These are phyloP conservation scores for Cosmorhoe ocellata DNA, from an alignment of 2,888 invertebrate genomes.

Conservation along the genomic window DNA sequence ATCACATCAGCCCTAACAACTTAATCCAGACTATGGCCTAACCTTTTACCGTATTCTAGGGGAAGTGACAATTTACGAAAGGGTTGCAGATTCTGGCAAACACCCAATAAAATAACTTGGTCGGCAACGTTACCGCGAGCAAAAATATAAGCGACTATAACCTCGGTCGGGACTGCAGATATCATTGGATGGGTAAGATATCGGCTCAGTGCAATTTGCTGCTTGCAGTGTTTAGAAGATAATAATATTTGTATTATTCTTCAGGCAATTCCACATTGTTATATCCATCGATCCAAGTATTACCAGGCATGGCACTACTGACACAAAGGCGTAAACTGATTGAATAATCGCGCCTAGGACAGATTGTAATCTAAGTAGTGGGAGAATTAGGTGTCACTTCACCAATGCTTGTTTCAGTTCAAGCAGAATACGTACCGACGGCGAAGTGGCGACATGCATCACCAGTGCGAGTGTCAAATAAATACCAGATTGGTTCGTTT, in stretches of 20 bases:
- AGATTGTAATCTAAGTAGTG: too few species aligned
- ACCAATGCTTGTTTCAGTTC: too few species aligned
- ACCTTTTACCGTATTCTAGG: background rate
- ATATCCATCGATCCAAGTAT: too few species aligned
- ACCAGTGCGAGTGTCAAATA: too few species aligned
- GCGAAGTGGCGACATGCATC: too few species aligned
- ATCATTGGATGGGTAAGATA: conserved; percentile 32
- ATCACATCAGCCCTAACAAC: background rate
- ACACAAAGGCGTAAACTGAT: too few species aligned
- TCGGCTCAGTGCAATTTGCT: conserved; percentile 25
- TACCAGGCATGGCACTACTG: too few species aligned
- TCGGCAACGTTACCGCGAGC: conserved; percentile 18
- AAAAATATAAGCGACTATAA: conserved; percentile 25
- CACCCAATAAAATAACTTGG: conserved; percentile 31
- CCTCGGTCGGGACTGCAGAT: conserved; percentile 32
- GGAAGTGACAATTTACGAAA: conserved; percentile 26
- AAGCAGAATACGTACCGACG: too few species aligned
- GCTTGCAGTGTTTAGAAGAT: conserved; percentile 11
- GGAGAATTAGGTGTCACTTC: too few species aligned
- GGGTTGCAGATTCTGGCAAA: conserved; percentile 26
- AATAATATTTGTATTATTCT: background rate
- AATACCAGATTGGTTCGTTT: too few species aligned
- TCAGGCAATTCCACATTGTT: background rate
- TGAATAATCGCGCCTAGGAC: too few species aligned
- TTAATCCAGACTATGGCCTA: background rate